Evolutionary conservation across 2,888 invertebrate genomes (phyloP).

Genomic region (Malthinus seriepunctatus): DNA sequence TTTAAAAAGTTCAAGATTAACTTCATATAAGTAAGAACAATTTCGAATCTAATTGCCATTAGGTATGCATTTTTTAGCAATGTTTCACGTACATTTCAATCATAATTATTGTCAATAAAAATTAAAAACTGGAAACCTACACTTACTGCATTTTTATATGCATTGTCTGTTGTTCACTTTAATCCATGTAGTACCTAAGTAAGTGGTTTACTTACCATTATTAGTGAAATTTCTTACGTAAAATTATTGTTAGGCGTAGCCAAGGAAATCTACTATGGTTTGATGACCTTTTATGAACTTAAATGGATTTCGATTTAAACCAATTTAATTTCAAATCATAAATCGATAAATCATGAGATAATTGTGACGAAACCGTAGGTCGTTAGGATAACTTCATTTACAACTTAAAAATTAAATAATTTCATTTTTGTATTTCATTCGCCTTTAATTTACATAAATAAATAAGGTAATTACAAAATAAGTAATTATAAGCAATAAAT

Average conservation of each 20-base stretch:
- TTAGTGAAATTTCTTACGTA: not conserved
- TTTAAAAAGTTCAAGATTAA: too few species aligned
- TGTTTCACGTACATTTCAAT: too few species aligned
- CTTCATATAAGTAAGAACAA: too few species aligned
- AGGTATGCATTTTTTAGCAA: too few species aligned
- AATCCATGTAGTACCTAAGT: too few species aligned
- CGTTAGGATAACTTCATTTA: not conserved
- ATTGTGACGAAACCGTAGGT: not conserved
- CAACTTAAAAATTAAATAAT: not conserved
- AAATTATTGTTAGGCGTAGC: conserved; percentile 7
- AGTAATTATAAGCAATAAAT: not conserved
- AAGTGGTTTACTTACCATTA: too few species aligned
- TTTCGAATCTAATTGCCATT: too few species aligned
- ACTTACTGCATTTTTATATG: too few species aligned
- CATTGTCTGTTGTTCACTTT: too few species aligned
- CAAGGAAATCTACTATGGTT: conserved; percentile 11
- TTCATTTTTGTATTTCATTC: not conserved
- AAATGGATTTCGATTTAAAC: not conserved
- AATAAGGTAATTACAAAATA: not conserved
- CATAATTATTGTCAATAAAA: too few species aligned
- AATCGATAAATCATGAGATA: not conserved
- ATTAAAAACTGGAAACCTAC: too few species aligned
- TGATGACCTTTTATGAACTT: not conserved
- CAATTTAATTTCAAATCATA: not conserved
- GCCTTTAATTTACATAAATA: conserved; percentile 2